Evolutionary conservation across 2,113 vertebrate species (phyloP).

Genomic region (Suncus etruscus): DNA sequence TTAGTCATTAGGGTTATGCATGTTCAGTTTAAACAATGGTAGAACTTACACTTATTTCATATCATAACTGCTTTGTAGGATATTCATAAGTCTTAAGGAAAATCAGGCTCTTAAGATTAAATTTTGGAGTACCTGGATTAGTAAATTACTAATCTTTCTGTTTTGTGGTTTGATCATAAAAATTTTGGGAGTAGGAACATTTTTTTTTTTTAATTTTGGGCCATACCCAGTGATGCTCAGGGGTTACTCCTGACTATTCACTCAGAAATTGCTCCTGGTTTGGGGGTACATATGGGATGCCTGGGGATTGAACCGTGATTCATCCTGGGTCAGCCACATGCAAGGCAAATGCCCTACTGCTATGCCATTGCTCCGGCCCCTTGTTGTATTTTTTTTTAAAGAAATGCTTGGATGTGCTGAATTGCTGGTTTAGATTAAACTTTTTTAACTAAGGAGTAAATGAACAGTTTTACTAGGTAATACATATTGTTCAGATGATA

Average conservation of each 20-base stretch:
- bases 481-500: neutral
- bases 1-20: conserved; percentile 13
- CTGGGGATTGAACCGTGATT: too few species aligned
- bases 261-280: too few species aligned
- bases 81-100: neutral
- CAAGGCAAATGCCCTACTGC: too few species aligned
- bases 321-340: too few species aligned
- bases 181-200: neutral
- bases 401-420: neutral
- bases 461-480: conserved; percentile 4
- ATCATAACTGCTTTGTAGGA: neutral
- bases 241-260: too few species aligned
- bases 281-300: too few species aligned
- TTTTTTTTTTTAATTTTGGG: too few species aligned
- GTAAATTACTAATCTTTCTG: conserved; percentile 37
- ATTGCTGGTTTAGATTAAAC: conserved; percentile 13
- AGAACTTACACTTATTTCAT: too few species aligned
- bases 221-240: too few species aligned
- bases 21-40: too few species aligned
- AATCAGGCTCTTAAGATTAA: conserved; percentile 15
- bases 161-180: neutral
- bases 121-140: conserved; percentile 15
- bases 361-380: too few species aligned
- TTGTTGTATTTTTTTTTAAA: neutral
- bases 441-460: conserved; percentile 1